Evolutionary conservation across 2,113 vertebrate species (phyloP).

Genomic region (Gambusia affinis): DNA sequence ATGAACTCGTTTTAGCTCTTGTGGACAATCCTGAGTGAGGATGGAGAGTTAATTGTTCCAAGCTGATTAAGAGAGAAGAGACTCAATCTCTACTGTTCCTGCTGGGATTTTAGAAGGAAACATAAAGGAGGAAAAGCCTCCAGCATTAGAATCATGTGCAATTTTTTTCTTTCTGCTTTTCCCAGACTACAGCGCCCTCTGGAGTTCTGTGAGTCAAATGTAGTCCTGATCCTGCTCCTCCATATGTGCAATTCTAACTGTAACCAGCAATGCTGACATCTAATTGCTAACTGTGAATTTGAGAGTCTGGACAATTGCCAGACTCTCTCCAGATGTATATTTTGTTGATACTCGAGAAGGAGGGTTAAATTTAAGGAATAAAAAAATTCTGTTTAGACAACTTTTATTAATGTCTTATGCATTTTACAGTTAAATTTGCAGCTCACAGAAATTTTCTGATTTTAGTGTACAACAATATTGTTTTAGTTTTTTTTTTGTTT

Average conservation of each 20-base stretch:
- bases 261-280: slow-evolving; percentile 73
- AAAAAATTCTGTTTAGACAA: slow-evolving; percentile 31
- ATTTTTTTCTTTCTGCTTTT: slow-evolving; percentile 59
- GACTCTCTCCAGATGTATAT: slow-evolving; percentile 75
- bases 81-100: slow-evolving; percentile 40
- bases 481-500: slow-evolving; percentile 47
- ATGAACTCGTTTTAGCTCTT: slow-evolving; percentile 23
- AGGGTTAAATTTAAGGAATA: slow-evolving; percentile 41
- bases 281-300: slow-evolving; percentile 81
- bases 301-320: slow-evolving; percentile 48
- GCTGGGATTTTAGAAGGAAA: slow-evolving; percentile 44
- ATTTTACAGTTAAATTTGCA: slow-evolving; percentile 47
- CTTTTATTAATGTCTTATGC: slow-evolving; percentile 47
- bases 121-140: slow-evolving; percentile 26
- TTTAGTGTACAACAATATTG: slow-evolving; percentile 20
- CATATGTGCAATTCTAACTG: slow-evolving; percentile 54
- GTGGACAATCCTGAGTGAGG: slow-evolving; percentile 14
- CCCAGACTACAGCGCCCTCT: slow-evolving; percentile 64
- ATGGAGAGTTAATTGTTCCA: slow-evolving; percentile 34
- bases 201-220: slow-evolving; percentile 57
- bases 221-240: slow-evolving; percentile 34
- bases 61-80: slow-evolving; percentile 35
- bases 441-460: slow-evolving; percentile 50
- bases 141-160: slow-evolving; percentile 66
- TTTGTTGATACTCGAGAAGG: slow-evolving; percentile 73